These are phyloP conservation scores for Bradypus variegatus DNA, from an alignment of 2,797 vertebrate genomes.

Conservation along the genomic window DNA sequence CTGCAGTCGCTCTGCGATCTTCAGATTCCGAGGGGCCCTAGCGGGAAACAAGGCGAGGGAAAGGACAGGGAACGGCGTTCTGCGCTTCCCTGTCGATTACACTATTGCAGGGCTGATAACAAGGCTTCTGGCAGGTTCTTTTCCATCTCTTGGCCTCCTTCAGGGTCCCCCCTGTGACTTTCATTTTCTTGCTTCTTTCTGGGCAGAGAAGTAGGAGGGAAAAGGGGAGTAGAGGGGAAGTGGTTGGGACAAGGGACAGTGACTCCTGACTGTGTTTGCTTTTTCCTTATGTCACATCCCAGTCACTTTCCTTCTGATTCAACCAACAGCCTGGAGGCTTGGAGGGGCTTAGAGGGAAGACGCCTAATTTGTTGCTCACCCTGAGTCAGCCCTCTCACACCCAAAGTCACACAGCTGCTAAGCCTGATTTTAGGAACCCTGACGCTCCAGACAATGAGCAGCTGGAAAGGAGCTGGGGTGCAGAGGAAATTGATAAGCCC, in stretches of 20 bases:
- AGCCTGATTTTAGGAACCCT: not conserved
- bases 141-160: not conserved
- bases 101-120: not conserved
- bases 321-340: not conserved
- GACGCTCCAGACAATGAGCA: not conserved
- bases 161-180: not conserved
- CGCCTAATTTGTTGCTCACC: not conserved
- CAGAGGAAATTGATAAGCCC: not conserved
- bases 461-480: not conserved
- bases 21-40: not conserved
- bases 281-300: not conserved
- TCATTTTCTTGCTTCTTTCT: too few relatives aligned
- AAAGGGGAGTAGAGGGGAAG: not conserved
- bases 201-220: not conserved
- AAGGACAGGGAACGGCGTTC: not conserved
- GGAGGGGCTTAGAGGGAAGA: not conserved
- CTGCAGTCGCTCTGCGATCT: not conserved
- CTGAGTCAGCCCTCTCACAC: too few relatives aligned
- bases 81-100: rapidly evolving
- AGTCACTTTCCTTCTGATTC: not conserved
- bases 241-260: not conserved
- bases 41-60: not conserved
- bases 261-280: not conserved
- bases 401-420: not conserved
- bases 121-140: not conserved